These are phyloP conservation scores for Burhinus bistriatus DNA, from an alignment of 2,113 vertebrate genomes.

Conservation along the genomic window DNA sequence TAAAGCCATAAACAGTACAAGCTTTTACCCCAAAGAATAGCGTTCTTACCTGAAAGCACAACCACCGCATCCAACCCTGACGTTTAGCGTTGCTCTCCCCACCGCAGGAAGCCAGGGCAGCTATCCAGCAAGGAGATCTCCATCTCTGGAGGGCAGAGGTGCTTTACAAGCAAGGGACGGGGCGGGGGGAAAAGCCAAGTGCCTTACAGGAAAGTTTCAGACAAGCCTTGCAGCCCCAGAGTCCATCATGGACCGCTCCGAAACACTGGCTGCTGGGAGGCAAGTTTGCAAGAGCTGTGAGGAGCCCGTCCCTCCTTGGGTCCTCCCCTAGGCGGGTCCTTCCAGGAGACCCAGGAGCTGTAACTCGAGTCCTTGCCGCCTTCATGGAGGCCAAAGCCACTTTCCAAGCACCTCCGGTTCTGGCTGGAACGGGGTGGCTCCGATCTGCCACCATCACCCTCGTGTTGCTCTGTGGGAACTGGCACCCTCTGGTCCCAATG, in stretches of 20 bases:
- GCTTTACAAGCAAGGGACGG: neutral
- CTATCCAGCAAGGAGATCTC: neutral
- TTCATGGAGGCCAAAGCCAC: neutral
- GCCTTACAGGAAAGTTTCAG: neutral
- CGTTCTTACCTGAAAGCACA: neutral
- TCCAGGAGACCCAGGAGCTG: neutral
- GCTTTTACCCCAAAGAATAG: neutral
- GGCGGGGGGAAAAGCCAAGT: too few relatives aligned
- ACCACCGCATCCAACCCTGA: neutral
- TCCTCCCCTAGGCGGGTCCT: slow-evolving; percentile 48
- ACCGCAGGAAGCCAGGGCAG: neutral
- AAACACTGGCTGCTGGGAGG: neutral
- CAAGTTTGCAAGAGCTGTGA: neutral
- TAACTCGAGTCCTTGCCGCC: neutral
- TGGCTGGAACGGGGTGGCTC: neutral
- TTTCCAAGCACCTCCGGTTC: neutral
- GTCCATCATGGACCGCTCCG: neutral
- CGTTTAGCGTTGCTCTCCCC: neutral
- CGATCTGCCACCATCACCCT: neutral
- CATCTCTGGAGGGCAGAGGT: neutral
- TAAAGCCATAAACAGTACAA: neutral
- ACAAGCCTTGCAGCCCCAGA: neutral
- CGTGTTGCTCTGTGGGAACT: neutral
- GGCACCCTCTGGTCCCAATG: neutral
- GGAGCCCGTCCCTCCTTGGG: neutral